Evolutionary conservation across 2,888 invertebrate species (phyloP), one percentile per base, ranked within the genome.

Genomic region (Agriotes lineatus): DNA sequence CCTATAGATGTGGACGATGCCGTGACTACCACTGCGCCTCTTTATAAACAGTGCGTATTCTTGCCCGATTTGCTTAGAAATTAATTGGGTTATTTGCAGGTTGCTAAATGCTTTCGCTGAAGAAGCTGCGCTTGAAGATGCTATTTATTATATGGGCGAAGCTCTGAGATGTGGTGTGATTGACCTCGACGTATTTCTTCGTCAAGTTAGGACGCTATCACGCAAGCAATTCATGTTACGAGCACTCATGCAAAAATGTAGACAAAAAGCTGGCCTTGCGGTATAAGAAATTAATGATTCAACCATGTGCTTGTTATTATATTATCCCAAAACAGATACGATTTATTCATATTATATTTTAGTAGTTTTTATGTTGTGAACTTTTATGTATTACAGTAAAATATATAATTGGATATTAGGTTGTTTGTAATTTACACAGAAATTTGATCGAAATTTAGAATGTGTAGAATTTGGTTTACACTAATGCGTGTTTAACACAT

Each of bases 101-200:
- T 90, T 99, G 80, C 85, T 98, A 70, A 96, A 94, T 85, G 93
- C 96, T 44, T 98, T 96, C 86, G 96, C 97, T 56, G 97, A 99
- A 85, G 99, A 99, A 87, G 96, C 98, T 71, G 97, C 99, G 12
- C 90, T 96, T 59, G 99, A 99, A 87, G 99, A 99, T 88, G 96
- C 97, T 70, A 97, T 99, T 81, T 99, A 99, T 84, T 97, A 97
- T 82, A 91, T 99, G 85, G 97, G 97, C 6, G 97, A 98, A 86
- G 97, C 96, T 7, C 85, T 99, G 69, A 89, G 97, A 72, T 92
- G 94, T 77, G 93, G 94, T 70, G 95, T 96, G 5, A 95, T 99
- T 80, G 97, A 97, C 86, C 86, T 99, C 79, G 98, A 99, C 81
- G 93, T 95, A 61, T 99, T 98, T 86, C 88, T 99, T 78, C 97